Evolutionary conservation across 2,797 vertebrate genomes (phyloP), one percentile per base, ranked within the genome.

Genomic region (Clarias laeviceps): DNA sequence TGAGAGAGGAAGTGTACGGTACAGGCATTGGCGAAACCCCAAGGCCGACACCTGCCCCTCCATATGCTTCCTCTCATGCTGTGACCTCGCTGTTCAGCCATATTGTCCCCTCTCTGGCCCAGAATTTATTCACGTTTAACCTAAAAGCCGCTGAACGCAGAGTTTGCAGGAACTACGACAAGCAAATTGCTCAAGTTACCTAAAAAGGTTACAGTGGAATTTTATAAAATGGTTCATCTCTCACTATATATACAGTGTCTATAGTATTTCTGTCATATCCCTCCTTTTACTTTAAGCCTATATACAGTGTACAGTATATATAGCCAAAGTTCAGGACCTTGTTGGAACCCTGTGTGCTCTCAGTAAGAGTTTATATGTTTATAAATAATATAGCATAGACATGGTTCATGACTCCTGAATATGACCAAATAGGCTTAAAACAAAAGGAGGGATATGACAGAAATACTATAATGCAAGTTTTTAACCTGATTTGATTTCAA

Each of bases 41-140:
- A 82, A 88, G 74, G 89, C 83, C 87, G 87, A 89, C 93, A 92
- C 91, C 90, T 92, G 92, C 83, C 87, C 89, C 70, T 57, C 27
- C 88, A 61, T 89, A 89, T 91, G 88, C 85, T 89, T 88, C 64
- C 82, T 86, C 54, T 89, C 74, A 86, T 34, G 56, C 54, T 61
- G 74, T 22, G 74, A 34, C 74, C 83, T 87, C 15, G 45, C 74
- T 83, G 56, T 70, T 86, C 74, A 56, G 17, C 66, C 40, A 61
- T 62, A 18, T 17, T 72, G 56, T 22, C 22, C 50, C 22, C 29
- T 77, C 29, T 59, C 54, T 22, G 2, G 27, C 18, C 9, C 27
- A 34, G 17, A 5, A 7, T 54, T 45, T 17, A 72, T 72, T 72
- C 69, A n/a, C 69, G n/a, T 14, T 50, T 24, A 45, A 14, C 3